Conservation (phyloP, 2,113 vertebrate genomes). For the Burhinus oedicnemus region DNA sequence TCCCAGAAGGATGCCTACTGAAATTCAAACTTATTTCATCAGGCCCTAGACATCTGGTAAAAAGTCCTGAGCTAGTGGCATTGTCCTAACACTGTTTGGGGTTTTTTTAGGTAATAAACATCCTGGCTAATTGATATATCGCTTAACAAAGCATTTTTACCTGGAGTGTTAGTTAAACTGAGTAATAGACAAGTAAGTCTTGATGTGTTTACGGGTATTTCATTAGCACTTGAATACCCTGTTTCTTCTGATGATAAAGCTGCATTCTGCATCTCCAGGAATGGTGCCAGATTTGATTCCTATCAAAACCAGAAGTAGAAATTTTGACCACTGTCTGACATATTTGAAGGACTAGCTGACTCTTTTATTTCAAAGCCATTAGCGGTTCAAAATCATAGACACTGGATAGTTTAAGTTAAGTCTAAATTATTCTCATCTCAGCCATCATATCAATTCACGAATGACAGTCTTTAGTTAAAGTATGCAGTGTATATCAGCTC, state of each 20-base stretch:
- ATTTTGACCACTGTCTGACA: slow-evolving; percentile 21
- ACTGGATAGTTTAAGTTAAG: not conserved
- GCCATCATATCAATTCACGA: not conserved
- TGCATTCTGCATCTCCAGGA: slow-evolving; percentile 9
- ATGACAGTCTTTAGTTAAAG: not conserved
- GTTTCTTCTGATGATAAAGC: not conserved
- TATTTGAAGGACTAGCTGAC: slow-evolving; percentile 24
- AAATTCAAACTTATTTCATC: not conserved
- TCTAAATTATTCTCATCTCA: not conserved
- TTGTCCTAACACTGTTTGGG: not conserved
- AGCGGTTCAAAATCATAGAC: slow-evolving; percentile 22
- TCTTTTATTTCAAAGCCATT: slow-evolving; percentile 59
- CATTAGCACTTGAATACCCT: not conserved
- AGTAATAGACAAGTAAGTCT: not conserved
- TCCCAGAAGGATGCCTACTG: not conserved
- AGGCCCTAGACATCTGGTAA: not conserved
- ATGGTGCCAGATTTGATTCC: slow-evolving; percentile 42
- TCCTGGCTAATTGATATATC: not conserved
- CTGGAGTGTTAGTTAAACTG: not conserved
- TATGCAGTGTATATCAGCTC: not conserved
- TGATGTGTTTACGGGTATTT: slow-evolving; percentile 17
- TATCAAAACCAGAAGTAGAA: slow-evolving; percentile 60
- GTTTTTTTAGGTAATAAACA: not conserved
- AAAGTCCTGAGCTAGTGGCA: not conserved
- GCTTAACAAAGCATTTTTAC: not conserved